A percentile compares a stretch with the other conserved stretches of the same genome.
phyloP scores from a whole-genome alignment of 2,888 invertebrate species.

The Amphipoea oculea region DNA sequence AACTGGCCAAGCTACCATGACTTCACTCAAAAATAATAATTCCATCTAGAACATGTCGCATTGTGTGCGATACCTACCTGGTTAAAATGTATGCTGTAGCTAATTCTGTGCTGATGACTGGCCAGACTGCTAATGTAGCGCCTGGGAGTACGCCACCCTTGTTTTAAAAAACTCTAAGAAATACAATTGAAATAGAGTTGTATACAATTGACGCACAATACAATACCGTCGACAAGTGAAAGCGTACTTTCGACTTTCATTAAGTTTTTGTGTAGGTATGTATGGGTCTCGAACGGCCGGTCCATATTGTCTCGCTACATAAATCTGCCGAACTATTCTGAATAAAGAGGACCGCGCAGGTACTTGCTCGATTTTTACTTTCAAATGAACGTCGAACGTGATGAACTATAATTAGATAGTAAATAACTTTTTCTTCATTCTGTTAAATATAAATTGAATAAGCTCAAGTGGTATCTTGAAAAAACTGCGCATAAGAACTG shows the following conservation, averaged over 20 bases:
- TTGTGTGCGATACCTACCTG: slow-evolving; percentile 62
- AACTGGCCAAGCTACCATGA: slow-evolving; percentile 48
- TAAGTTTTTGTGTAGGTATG: slow-evolving; percentile 89
- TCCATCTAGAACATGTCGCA: slow-evolving; percentile 60
- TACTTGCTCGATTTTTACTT: slow-evolving; percentile 80
- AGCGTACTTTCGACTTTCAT: slow-evolving; percentile 90
- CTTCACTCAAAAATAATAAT: slow-evolving; percentile 62
- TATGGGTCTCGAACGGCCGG: slow-evolving; percentile 81
- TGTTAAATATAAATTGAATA: slow-evolving; percentile 55
- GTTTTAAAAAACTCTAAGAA: slow-evolving; percentile 73
- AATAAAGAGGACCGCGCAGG: slow-evolving; percentile 74
- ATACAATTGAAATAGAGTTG: slow-evolving; percentile 79
- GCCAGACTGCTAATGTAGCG: slow-evolving; percentile 62
- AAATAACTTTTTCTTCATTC: slow-evolving; percentile 41
- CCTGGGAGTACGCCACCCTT: slow-evolving; percentile 72
- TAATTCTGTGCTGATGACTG: slow-evolving; percentile 66
- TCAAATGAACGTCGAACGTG: slow-evolving; percentile 70
- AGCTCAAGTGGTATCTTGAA: slow-evolving; percentile 27
- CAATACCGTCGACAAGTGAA: slow-evolving; percentile 88
- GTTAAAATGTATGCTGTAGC: slow-evolving; percentile 64
- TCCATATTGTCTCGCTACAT: slow-evolving; percentile 89
- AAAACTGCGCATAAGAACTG: slow-evolving; percentile 23
- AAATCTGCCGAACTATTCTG: slow-evolving; percentile 78
- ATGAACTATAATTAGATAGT: slow-evolving; percentile 70
- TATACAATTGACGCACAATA: slow-evolving; percentile 84